Base-by-base conservation (phyloP, 1,140 invertebrate genomes). In the Monomorium pharaonis region DNA sequence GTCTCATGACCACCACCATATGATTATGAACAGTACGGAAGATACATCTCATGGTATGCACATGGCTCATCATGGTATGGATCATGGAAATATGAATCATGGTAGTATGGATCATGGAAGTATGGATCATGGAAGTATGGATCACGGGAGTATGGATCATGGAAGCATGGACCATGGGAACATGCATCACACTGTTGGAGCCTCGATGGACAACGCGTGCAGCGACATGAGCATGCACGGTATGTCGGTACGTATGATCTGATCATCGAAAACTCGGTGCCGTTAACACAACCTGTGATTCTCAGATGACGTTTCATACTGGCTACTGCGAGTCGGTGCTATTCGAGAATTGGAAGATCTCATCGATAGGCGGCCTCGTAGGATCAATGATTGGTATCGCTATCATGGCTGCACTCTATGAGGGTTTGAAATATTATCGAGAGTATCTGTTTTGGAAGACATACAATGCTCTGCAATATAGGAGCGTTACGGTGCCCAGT, bases 351-450 rank as follows among this genome's bases (percentile, higher is more conserved):
- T 98, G 98, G 98, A 96, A 96, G 92, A 97, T 97, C 51, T 96
- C 96, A 14, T 97, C 96, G 4, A 94, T 97, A n/a, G 96, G 96
- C 51, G 97, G 97, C 44, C 95, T 99, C 77, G 95, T 98, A 49
- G 98, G 97, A 0, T 98, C 98, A 0, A 97, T 98, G 94, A 96
- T 99, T 60, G 98, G 97, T 42, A 98, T 99, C 54, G 97, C 99
- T 92, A 95, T 99, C 56, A 96, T 98, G 93, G 98, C 97, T 0
- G 96, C 98, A 12, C 95, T 99, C 21, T 99, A 99, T 93, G 98
- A 99, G 95, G 98, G 98, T 18, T 96, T 99, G 0, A 99, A 99
- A 94, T 98, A 98, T 95, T 98, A 98, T 92, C 96, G 97, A 86
- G 97, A 98, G 95, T 97, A 97, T 94, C 94, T 98, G 37, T 97